phyloP scores from a whole-genome alignment of 1,140 invertebrate genomes.

The Diachasma alloeum region DNA sequence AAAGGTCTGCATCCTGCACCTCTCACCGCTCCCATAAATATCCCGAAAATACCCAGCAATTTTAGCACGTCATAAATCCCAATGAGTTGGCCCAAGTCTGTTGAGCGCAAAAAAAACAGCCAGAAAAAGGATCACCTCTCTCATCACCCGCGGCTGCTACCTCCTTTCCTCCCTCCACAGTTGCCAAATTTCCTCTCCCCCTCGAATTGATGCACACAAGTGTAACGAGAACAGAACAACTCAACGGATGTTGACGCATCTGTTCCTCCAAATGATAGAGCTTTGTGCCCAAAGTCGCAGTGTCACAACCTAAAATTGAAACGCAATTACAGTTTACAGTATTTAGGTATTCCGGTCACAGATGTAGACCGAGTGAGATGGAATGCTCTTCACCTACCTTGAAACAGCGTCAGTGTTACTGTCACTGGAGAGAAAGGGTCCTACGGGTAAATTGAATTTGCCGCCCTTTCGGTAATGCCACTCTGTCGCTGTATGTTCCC shows the following conservation, averaged over 20 bases:
- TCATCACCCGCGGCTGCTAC: background rate
- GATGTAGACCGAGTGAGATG: background rate
- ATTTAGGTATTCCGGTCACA: conserved; percentile 25
- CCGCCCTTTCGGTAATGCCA: background rate
- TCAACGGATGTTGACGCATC: background rate
- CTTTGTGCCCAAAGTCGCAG: background rate
- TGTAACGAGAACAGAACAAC: background rate
- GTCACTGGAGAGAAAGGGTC: background rate
- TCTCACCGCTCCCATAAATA: conserved; percentile 41
- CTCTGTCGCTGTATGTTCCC: background rate
- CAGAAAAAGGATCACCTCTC: background rate
- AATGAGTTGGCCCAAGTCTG: conserved; percentile 27
- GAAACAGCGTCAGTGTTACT: background rate
- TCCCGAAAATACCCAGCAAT: conserved; percentile 44
- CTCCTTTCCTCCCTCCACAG: background rate
- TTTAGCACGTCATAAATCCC: conserved; percentile 52
- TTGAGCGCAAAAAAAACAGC: background rate
- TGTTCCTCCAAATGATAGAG: background rate
- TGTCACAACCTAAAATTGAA: conserved; percentile 19
- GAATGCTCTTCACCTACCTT: background rate
- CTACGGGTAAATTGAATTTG: background rate
- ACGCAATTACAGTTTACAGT: conserved; percentile 14
- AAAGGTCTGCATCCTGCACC: conserved; percentile 16
- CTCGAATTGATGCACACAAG: background rate
- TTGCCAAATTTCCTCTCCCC: conserved; percentile 8